Base-by-base conservation (phyloP, 2,888 invertebrate species). In the Unio pictorum region DNA sequence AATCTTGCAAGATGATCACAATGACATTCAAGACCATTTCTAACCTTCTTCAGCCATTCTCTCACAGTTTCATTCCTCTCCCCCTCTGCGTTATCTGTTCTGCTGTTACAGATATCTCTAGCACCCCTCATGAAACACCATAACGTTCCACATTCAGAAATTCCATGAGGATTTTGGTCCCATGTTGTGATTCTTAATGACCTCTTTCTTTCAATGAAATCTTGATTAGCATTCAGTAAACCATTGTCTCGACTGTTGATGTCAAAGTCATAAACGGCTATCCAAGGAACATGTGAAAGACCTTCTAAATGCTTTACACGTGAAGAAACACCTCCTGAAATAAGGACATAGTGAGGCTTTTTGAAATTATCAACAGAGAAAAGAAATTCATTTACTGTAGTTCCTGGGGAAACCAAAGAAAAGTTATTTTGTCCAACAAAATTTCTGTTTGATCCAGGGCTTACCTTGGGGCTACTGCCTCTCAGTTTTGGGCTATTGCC, bases 191-290 rank as follows among this genome's bases (percentile, higher is more conserved):
- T 60, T 62, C 68, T 72, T 23, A 79, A 58, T 18, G 75, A 73
- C 23, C 74, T 60, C 28, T 61, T 59, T 57, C 61, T 73, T 57
- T 67, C 68, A 28, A 77, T 55, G 6, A 63, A 59, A 34, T 69
- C 66, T 66, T 79, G 69, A 26, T 69, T 65, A 11, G 69, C 74
- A 61, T 68, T 66, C 4, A 79, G 60, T 30, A 79, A 64, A 15
- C 81, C 81, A 4, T 55, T 66, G 34, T 75, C 66, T 56, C 73
- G 64, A 54, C 80, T 77, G 20, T 60, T 54, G n/a, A 72, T 45
- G 58, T 79, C 76, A 67, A 79, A 75, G 55, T 79, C 76, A 64
- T 70, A 82, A 8, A 82, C 82, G 54, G 74, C 73, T 58, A 80
- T 63, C 81, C 81, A 82, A 18, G 79, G 78, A 23, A 75, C 70